Evolutionary conservation across 2,113 vertebrate species (phyloP).

Genomic region (Junco hyemalis): DNA sequence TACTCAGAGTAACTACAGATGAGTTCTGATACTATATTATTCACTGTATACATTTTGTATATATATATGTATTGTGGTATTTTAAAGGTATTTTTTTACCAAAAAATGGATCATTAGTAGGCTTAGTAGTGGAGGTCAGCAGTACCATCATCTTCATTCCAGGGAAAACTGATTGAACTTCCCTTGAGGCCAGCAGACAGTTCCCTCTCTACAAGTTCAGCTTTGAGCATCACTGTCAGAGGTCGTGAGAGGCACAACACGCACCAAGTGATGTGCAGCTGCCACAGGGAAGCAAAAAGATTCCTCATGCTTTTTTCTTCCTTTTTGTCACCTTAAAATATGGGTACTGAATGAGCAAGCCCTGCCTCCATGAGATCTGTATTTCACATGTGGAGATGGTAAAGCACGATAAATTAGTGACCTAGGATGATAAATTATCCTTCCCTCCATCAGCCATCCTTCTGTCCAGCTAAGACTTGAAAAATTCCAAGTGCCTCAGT

Average conservation of each 20-base stretch:
- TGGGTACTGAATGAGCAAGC: not conserved
- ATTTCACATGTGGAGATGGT: not conserved
- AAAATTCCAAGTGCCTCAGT: not conserved
- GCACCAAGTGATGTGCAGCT: not conserved
- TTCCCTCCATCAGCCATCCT: not conserved
- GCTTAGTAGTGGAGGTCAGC: not conserved
- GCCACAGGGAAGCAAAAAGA: not conserved
- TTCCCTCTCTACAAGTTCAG: not conserved
- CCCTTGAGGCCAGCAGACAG: not conserved
- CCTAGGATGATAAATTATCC: not conserved
- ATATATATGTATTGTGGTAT: accelerated
- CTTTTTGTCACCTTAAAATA: not conserved
- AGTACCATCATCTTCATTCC: not conserved
- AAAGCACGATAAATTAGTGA: not conserved
- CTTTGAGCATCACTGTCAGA: not conserved
- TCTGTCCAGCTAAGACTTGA: not conserved
- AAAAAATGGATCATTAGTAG: not conserved
- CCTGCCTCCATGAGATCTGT: not conserved
- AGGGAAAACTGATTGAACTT: not conserved
- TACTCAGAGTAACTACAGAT: not conserved
- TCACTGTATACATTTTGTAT: not conserved
- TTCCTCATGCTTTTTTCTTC: not conserved
- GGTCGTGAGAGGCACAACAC: not conserved
- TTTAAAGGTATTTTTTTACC: not conserved
- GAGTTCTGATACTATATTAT: not conserved